Percentiles rank a stretch among this genome's conserved stretches.
Evolutionary conservation across 2,888 invertebrate species (phyloP).

Genomic region (Panorpa germanica): DNA sequence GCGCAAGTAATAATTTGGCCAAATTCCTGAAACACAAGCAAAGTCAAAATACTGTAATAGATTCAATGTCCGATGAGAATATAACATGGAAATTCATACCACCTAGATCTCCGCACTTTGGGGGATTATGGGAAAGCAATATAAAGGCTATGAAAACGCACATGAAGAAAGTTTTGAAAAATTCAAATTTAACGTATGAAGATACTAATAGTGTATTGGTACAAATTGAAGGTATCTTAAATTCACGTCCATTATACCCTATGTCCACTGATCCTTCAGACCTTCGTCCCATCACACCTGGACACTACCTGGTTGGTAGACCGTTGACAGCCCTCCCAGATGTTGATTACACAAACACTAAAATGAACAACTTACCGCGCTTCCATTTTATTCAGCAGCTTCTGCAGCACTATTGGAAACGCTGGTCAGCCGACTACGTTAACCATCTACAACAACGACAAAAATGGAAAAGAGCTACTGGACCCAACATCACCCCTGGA

Average conservation of each 20-base stretch:
- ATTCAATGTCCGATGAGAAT: not conserved
- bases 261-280: conserved; percentile 14
- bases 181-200: conserved; percentile 12
- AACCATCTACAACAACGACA: no score
- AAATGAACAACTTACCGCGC: no score
- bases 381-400: no score
- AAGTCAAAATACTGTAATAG: not conserved
- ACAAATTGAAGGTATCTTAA: conserved; percentile 15
- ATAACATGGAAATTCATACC: conserved; percentile 12
- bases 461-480: no score
- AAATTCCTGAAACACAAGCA: no score
- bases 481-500: no score
- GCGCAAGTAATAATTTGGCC: conserved; percentile 9
- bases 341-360: no score
- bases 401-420: no score
- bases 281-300: conserved; percentile 15
- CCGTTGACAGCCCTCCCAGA: no score
- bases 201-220: conserved; percentile 12
- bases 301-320: conserved; percentile 17
- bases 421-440: no score
- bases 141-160: conserved; percentile 11
- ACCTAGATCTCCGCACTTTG: conserved; percentile 11
- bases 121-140: conserved; percentile 11
- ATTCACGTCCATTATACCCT: conserved; percentile 15
- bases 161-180: conserved; percentile 10